phyloP scores from a whole-genome alignment of 2,888 invertebrate genomes.

The Phalangium opilio region DNA sequence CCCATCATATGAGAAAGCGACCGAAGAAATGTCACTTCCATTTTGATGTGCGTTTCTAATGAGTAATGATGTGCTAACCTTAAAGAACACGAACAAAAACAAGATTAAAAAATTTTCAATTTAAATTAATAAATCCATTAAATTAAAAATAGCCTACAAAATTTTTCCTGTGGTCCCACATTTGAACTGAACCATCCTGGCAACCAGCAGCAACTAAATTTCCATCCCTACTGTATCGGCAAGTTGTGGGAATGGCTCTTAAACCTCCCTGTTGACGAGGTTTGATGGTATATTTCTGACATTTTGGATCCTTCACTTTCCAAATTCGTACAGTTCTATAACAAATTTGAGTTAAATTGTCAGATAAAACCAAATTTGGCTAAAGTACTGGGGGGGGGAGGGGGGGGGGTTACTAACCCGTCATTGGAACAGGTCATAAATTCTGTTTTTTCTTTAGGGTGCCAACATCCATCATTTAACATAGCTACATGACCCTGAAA shows the following conservation, averaged over 20 bases:
- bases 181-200: slow-evolving; percentile 84
- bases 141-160: slow-evolving; percentile 40
- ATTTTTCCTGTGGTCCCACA: slow-evolving; percentile 88
- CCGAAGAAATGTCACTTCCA: slow-evolving; percentile 62
- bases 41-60: slow-evolving; percentile 63
- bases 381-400: too few relatives aligned
- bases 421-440: slow-evolving; percentile 91
- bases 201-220: slow-evolving; percentile 70
- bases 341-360: background rate
- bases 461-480: slow-evolving; percentile 80
- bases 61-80: slow-evolving; percentile 59
- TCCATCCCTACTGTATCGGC: slow-evolving; percentile 69
- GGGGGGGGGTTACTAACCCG: slow-evolving; percentile 46
- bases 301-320: slow-evolving; percentile 57
- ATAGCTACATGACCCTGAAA: slow-evolving; percentile 70
- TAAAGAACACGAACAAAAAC: background rate
- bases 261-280: slow-evolving; percentile 63
- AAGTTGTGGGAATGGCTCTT: slow-evolving; percentile 67
- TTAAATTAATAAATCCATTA: background rate
- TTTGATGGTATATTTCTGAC: slow-evolving; percentile 70
- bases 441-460: slow-evolving; percentile 75
- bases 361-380: background rate
- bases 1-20: slow-evolving; percentile 77
- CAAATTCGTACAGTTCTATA: slow-evolving; percentile 67
- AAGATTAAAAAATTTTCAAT: background rate